These are phyloP conservation scores for Parambassis ranga DNA, from an alignment of 2,797 vertebrate species.

Conservation along the genomic window DNA sequence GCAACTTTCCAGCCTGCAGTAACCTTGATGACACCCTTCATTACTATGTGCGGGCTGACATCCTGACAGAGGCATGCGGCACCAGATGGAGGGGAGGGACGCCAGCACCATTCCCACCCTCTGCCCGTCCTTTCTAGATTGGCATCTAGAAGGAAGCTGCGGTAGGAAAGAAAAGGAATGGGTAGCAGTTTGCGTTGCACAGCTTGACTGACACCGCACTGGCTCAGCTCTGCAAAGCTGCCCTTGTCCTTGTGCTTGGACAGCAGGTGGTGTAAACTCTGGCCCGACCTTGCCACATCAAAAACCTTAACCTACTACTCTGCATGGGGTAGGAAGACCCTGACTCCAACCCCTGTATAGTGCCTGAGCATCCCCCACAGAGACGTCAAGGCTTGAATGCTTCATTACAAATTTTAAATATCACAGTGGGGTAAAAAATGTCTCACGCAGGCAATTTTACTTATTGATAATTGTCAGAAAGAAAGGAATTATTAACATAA, in stretches of 20 bases:
- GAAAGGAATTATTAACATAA: no score
- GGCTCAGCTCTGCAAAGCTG: conserved; percentile 64
- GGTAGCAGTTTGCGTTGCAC: conserved; percentile 40
- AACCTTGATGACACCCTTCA: conserved; percentile 86
- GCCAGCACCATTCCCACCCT: conserved; percentile 62
- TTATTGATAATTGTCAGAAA: no score
- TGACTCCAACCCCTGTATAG: conserved; percentile 18
- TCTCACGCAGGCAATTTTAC: no score
- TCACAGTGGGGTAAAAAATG: conserved; percentile 20
- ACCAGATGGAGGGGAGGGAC: conserved; percentile 84
- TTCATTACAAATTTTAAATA: conserved; percentile 33
- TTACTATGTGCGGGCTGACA: conserved; percentile 79
- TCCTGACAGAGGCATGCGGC: conserved; percentile 77
- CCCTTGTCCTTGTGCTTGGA: conserved; percentile 78
- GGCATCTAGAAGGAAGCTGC: conserved; percentile 57
- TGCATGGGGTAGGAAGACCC: conserved; percentile 32
- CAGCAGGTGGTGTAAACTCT: conserved; percentile 67
- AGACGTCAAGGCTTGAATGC: conserved; percentile 25
- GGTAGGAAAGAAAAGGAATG: conserved; percentile 34
- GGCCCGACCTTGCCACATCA: conserved; percentile 68
- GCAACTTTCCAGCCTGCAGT: conserved; percentile 74
- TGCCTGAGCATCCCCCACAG: conserved; percentile 20
- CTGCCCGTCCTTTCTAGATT: conserved; percentile 62
- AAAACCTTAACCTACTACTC: conserved; percentile 45
- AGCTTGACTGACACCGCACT: conserved; percentile 69